Evolutionary conservation across 2,113 vertebrate genomes (phyloP), one percentile per base, ranked within the genome.

Genomic region (Alces alces): DNA sequence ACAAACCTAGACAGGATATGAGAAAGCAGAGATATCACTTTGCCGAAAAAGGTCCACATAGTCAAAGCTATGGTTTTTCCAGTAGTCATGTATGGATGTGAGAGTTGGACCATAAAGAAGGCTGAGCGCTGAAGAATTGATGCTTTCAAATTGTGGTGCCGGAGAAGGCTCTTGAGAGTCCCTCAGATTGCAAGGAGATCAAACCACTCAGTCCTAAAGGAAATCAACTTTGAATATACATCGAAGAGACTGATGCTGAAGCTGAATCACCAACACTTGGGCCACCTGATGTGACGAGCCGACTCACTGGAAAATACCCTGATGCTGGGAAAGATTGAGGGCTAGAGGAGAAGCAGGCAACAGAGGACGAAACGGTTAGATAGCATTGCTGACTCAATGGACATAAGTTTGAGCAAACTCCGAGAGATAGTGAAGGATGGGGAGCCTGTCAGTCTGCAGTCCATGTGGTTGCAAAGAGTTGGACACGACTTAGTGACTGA

Each of bases 341-440:
- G n/a, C 66, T 39, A 70, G n/a, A 70, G 66, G 66, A 70, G 66
- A 39, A 39, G n/a, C n/a, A 70, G 66, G n/a, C n/a, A 39, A 39
- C 66, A 70, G 66, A 70, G n/a, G 66, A 39, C 39, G n/a, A 70
- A 19, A 23, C 0, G 4, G n/a, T 39, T 70, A 23, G 66, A 70
- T 6, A 70, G 66, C n/a, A 70, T 39, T 0, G 10, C 66, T 0
- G 5, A n/a, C 66, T 70, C n/a, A 23, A 6, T 39, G 66, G 66
- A 39, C n/a, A 6, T 39, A 36, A 70, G 19, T 70, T 39, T 39
- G n/a, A 39, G n/a, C n/a, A 70, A 39, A 70, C n/a, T 70, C 66
- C 0, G 0, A n/a, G n/a, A 70, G n/a, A 70, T 12, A 23, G 66
- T 23, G 21, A 70, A 70, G n/a, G 19, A 70, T 1, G 1, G n/a